Conservation (phyloP, 2,113 vertebrate genomes). For the Grammomys dolichurus region DNA sequence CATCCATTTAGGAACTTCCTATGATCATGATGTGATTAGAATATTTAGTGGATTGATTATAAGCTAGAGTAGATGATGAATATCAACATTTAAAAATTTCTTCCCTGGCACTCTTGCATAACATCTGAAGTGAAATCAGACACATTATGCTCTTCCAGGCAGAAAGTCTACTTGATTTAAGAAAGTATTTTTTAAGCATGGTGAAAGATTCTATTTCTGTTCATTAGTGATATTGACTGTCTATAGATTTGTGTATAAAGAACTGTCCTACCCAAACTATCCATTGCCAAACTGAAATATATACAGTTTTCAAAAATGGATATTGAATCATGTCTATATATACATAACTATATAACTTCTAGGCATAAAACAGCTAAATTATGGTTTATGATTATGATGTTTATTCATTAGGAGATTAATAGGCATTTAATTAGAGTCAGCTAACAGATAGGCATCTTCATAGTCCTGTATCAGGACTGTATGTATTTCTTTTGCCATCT, state of each 20-base stretch:
- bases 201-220: no score
- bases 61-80: background rate
- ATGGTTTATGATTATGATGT: rapidly evolving
- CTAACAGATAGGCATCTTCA: background rate
- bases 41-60: background rate
- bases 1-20: background rate
- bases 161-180: no score
- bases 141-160: no score
- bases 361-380: background rate
- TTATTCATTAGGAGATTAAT: background rate
- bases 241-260: background rate
- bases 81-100: no score
- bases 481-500: background rate
- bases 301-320: background rate
- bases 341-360: background rate
- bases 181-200: no score
- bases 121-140: no score
- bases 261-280: background rate
- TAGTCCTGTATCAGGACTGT: background rate
- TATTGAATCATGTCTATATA: background rate
- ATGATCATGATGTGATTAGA: background rate
- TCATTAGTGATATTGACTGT: background rate
- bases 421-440: background rate
- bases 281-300: background rate
- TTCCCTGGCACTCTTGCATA: no score